These are phyloP conservation scores for Pundamilia nyererei DNA, from an alignment of 2,113 vertebrate genomes.

Conservation along the genomic window DNA sequence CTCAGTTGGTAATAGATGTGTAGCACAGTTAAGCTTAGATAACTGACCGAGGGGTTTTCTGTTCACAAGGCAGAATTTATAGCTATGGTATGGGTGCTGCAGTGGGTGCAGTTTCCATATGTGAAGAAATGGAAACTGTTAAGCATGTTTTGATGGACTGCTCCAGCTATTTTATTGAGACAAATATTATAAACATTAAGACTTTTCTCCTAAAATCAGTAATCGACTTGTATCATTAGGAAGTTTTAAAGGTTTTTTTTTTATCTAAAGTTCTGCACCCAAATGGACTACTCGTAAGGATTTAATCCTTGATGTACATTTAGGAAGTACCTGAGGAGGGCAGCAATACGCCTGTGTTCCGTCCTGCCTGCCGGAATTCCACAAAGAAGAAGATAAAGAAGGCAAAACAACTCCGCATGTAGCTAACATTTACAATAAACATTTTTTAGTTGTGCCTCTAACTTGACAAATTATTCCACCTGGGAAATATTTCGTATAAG, in stretches of 20 bases:
- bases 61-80: not conserved
- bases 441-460: not conserved
- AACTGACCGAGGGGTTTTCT: not conserved
- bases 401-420: not conserved
- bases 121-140: not conserved
- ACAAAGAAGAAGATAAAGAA: not conserved
- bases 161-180: not conserved
- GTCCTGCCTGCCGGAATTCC: not conserved
- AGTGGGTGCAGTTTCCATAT: not conserved
- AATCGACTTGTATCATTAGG: not conserved
- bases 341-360: not conserved
- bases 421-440: not conserved
- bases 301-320: not conserved
- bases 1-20: not conserved
- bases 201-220: not conserved
- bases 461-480: accelerated
- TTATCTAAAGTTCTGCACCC: not conserved
- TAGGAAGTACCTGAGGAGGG: not conserved
- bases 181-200: not conserved
- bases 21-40: not conserved
- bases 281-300: not conserved
- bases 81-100: not conserved
- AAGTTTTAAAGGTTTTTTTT: not conserved
- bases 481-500: accelerated
- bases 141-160: not conserved